Conservation (phyloP, 92 coral and sea anemone genomes). For the Pocillopora meandrina region DNA sequence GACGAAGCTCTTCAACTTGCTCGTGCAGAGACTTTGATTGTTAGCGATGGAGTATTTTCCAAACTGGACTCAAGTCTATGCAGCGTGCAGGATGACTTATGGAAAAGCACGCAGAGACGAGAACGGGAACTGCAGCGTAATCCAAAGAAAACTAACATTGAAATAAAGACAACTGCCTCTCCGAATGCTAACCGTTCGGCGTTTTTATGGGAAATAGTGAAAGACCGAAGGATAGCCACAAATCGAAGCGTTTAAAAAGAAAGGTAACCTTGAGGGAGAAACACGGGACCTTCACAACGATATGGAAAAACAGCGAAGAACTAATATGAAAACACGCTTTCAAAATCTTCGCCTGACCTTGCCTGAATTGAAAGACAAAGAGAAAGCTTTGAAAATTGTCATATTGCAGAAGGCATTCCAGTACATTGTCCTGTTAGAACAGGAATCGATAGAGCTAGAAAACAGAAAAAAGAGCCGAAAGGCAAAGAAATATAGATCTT, state of each 20-base stretch:
- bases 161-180: conserved; percentile 4
- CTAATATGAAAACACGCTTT: conserved; percentile 71
- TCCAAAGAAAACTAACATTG: neutral
- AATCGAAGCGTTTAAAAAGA: neutral
- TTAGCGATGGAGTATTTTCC: neutral
- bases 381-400: conserved; percentile 65
- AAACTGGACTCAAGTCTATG: neutral
- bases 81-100: neutral
- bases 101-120: neutral
- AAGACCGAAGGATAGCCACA: neutral
- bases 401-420: conserved; percentile 62
- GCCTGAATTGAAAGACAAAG: conserved; percentile 55
- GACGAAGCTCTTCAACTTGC: neutral
- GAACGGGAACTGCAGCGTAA: neutral
- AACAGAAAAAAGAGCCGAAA: conserved; percentile 17
- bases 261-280: neutral
- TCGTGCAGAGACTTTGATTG: neutral
- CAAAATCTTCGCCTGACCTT: conserved; percentile 57
- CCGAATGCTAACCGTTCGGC: neutral
- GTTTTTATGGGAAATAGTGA: neutral
- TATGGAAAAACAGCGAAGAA: conserved; percentile 75
- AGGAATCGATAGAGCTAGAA: conserved; percentile 28
- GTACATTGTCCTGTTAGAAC: conserved; percentile 45
- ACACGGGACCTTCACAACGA: conserved; percentile 52
- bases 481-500: conserved; percentile 24